A percentile compares a stretch with the other conserved stretches of the same genome.
These are phyloP conservation scores for Panopea generosa DNA, from an alignment of 2,888 invertebrate species.

Conservation along the genomic window DNA sequence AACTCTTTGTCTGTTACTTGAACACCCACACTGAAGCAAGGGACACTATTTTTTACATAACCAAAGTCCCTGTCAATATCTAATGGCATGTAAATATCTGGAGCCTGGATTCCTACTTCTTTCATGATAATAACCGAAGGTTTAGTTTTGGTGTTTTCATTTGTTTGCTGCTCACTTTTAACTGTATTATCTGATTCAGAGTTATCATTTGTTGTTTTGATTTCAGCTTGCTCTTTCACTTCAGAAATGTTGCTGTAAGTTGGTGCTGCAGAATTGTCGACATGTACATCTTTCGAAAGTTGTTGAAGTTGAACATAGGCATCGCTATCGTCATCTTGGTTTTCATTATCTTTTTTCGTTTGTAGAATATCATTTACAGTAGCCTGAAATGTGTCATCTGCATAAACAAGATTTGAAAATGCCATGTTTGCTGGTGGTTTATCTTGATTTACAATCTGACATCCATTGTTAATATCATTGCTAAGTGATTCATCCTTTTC, in stretches of 20 bases:
- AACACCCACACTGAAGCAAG: constrained; percentile 35
- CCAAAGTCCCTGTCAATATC: constrained; percentile 59
- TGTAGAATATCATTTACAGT: no score
- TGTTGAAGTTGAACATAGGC: constrained; percentile 50
- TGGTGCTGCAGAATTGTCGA: no score
- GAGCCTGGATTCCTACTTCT: constrained; percentile 56
- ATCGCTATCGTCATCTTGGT: constrained; percentile 40
- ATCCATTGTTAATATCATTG: no score
- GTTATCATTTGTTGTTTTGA: background rate
- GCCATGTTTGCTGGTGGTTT: constrained; percentile 3
- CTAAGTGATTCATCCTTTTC: no score
- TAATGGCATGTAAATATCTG: constrained; percentile 58
- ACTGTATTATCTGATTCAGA: background rate
- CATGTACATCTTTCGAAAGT: constrained; percentile 25
- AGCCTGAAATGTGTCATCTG: constrained; percentile 30
- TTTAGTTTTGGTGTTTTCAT: background rate
- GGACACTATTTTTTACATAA: constrained; percentile 14
- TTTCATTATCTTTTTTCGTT: background rate
- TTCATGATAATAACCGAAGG: constrained; percentile 43
- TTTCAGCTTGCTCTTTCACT: background rate
- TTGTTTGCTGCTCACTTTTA: constrained; percentile 5
- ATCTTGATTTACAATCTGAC: no score
- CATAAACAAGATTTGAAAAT: constrained; percentile 39
- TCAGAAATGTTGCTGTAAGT: background rate
- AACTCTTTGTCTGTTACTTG: constrained; percentile 30